Evolutionary conservation across 2,888 invertebrate genomes (phyloP).

Genomic region (Yponomeuta evonymella): DNA sequence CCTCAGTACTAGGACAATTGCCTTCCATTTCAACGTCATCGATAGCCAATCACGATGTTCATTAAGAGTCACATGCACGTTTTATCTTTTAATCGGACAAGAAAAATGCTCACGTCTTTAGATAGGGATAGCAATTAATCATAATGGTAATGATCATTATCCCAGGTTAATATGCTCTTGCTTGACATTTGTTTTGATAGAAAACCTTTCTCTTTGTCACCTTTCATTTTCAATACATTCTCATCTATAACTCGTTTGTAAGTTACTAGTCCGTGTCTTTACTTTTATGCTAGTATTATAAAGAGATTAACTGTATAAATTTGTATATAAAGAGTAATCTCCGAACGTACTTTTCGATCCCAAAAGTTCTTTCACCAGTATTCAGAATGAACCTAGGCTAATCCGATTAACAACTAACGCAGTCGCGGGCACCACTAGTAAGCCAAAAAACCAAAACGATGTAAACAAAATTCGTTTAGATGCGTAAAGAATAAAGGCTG

Average conservation of each 20-base stretch:
- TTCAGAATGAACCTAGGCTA: too few relatives aligned
- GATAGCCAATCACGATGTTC: conserved; percentile 34
- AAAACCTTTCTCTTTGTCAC: neutral
- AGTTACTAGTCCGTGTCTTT: neutral
- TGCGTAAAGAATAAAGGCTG: neutral
- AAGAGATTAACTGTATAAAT: too few relatives aligned
- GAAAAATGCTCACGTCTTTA: conserved; percentile 1
- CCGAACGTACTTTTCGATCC: too few relatives aligned
- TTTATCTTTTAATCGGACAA: neutral
- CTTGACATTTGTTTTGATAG: neutral
- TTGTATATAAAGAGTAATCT: too few relatives aligned
- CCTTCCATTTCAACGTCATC: conserved; percentile 30
- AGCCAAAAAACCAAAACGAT: neutral
- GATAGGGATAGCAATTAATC: conserved; percentile 12
- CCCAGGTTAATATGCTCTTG: neutral
- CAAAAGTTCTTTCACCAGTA: too few relatives aligned
- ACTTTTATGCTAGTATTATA: too few relatives aligned
- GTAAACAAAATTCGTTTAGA: neutral
- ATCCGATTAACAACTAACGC: too few relatives aligned
- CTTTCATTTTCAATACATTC: neutral
- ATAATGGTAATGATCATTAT: neutral
- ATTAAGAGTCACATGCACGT: conserved; percentile 3
- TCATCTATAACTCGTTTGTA: neutral
- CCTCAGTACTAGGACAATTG: conserved; percentile 18
- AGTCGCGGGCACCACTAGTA: neutral